These are phyloP conservation scores for Uropsilus gracilis DNA, from an alignment of 2,113 vertebrate genomes.

Conservation along the genomic window DNA sequence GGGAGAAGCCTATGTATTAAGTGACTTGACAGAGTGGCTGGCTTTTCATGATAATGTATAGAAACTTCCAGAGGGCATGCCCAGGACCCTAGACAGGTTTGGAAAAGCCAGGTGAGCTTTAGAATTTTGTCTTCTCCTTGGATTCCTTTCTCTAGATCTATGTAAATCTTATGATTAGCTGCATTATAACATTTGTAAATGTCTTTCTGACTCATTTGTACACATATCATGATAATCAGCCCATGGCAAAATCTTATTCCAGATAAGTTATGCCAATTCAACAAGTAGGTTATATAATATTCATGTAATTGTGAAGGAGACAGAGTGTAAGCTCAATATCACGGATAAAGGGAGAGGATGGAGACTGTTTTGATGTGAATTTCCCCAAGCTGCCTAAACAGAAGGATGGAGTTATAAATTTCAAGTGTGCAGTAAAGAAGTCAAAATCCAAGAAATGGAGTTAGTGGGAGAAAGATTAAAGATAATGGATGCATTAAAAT, in stretches of 20 bases:
- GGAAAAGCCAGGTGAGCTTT: not conserved
- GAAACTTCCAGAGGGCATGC: not conserved
- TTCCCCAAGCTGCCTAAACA: conserved; percentile 60
- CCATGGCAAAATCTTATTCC: conserved; percentile 67
- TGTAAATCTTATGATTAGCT: conserved; percentile 7
- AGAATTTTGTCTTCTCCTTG: conserved; percentile 12
- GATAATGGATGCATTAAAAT: not conserved
- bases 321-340: too few species aligned
- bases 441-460: not conserved
- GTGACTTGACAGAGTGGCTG: not conserved
- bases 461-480: not conserved
- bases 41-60: not conserved
- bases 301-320: conserved; percentile 58
- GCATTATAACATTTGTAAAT: not conserved
- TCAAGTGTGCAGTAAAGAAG: conserved; percentile 61
- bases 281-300: conserved; percentile 64
- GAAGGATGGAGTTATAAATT: conserved; percentile 65
- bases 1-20: not conserved
- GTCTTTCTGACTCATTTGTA: conserved; percentile 47
- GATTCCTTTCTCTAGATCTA: conserved; percentile 36
- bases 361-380: conserved; percentile 31
- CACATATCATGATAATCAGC: conserved; percentile 35
- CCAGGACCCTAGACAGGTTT: not conserved
- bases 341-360: conserved; percentile 28
- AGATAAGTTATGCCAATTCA: conserved; percentile 34